Evolutionary conservation across 2,113 vertebrate genomes (phyloP).

Genomic region (Blennius ocellaris): DNA sequence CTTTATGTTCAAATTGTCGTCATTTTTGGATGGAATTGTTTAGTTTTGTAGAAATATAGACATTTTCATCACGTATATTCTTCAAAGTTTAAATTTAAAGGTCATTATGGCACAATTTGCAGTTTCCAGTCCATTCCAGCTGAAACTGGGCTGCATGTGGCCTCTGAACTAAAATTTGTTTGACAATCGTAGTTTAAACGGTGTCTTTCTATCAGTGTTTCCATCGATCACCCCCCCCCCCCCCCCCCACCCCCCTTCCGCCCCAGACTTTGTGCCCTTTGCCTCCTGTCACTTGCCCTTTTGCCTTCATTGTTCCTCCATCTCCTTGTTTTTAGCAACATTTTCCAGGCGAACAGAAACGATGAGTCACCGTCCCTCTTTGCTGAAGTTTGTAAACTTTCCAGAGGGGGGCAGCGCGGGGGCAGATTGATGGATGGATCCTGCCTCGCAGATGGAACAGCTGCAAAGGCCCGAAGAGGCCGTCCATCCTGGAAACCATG

Average conservation of each 20-base stretch:
- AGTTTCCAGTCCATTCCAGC: too few species aligned
- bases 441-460: slow-evolving; percentile 57
- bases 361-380: neutral
- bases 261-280: neutral
- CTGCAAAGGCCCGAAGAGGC: slow-evolving; percentile 56
- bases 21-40: too few species aligned
- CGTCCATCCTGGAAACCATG: slow-evolving; percentile 45
- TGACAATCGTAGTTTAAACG: too few species aligned
- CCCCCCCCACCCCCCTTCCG: neutral
- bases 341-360: slow-evolving; percentile 1
- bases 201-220: neutral
- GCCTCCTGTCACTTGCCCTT: neutral
- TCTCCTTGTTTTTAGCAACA: neutral
- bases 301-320: neutral
- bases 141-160: too few species aligned
- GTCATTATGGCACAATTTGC: too few species aligned
- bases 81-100: too few species aligned
- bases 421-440: slow-evolving; percentile 58
- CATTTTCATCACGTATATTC: too few species aligned
- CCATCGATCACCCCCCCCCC: neutral
- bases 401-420: slow-evolving; percentile 13
- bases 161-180: too few species aligned
- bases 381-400: slow-evolving; percentile 50
- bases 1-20: too few species aligned
- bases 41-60: too few species aligned